Base-by-base conservation (phyloP, 2,888 invertebrate species). In the Chymomyza caudatula region DNA sequence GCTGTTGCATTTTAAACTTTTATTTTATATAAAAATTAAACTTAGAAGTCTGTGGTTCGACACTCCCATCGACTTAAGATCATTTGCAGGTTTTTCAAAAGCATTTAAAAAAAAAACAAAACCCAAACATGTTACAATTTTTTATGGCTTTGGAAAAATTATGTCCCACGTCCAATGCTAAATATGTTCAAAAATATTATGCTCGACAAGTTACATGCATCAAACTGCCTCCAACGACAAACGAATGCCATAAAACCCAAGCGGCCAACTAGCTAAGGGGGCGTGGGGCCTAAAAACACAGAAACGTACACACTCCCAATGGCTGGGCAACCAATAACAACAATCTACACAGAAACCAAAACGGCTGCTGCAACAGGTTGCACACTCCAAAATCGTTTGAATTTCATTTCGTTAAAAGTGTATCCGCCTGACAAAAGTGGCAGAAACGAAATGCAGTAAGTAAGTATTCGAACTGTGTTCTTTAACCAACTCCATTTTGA, bases 181-280 rank as follows among this genome's bases (percentile, higher is more conserved):
- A 80, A 78, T 79, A 83, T 79, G 79, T 78, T 80, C 65, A 49
- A 74, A 81, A 83, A 83, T 83, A 81, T 83, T 59, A 64, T 67
- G 81, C 81, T 74, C 76, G 80, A 83, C 84, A 83, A 74, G 76
- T 76, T 74, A 80, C 84, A 83, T 83, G 80, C 81, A 83, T 80
- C 83, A 80, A 83, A 76, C 80, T 76, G 79, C 80, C 80, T 71
- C 60, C 76, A 74, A 67, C 78, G 73, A 69, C 71, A 79, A 79
- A 69, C 79, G 70, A 82, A 77, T 77, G 81, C 77, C 75, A 76
- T 69, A 71, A 80, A 83, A 83, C 80, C 81, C 75, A 78, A 77
- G 81, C 76, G 67, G 66, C 71, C 52, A 11, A 8, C 17, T 15
- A 29, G 49, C 13, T 37, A 37, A 51, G 60, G 56, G 22, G 67